These are phyloP conservation scores for Neoitamus cyanurus DNA, from an alignment of 2,888 invertebrate genomes.

Conservation along the genomic window DNA sequence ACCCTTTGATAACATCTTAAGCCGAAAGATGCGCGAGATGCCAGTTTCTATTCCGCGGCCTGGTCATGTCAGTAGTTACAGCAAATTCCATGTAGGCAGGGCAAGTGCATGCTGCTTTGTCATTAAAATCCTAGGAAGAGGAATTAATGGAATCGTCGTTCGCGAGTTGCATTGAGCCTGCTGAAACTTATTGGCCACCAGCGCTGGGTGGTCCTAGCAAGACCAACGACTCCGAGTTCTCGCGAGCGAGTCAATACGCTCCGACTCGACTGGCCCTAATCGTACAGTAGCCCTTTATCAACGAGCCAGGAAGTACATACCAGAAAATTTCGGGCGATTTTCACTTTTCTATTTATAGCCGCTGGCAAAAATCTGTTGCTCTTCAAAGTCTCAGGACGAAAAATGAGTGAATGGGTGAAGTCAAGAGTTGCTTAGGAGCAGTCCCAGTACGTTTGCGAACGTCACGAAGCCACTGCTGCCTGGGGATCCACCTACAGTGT, in stretches of 20 bases:
- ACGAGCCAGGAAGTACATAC: not conserved
- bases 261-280: not conserved
- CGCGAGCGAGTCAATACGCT: not conserved
- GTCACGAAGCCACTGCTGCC: not conserved
- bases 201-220: not conserved
- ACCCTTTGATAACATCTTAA: not conserved
- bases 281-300: not conserved
- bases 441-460: constrained; percentile 13
- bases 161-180: not conserved
- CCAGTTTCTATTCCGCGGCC: not conserved
- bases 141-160: not conserved
- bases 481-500: not conserved
- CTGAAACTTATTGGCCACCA: not conserved
- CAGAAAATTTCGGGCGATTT: not conserved
- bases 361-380: constrained; percentile 25
- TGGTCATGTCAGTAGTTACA: not conserved
- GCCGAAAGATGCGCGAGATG: not conserved
- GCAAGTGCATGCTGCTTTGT: not conserved
- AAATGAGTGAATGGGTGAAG: constrained; percentile 17
- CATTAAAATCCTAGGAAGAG: not conserved
- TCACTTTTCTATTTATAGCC: not conserved
- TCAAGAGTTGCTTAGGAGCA: constrained; percentile 48
- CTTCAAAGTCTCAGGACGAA: constrained; percentile 22
- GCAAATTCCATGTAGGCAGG: not conserved
- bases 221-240: not conserved